phyloP scores from a whole-genome alignment of 2,888 invertebrate genomes.

The Cerceris ruficornis region DNA sequence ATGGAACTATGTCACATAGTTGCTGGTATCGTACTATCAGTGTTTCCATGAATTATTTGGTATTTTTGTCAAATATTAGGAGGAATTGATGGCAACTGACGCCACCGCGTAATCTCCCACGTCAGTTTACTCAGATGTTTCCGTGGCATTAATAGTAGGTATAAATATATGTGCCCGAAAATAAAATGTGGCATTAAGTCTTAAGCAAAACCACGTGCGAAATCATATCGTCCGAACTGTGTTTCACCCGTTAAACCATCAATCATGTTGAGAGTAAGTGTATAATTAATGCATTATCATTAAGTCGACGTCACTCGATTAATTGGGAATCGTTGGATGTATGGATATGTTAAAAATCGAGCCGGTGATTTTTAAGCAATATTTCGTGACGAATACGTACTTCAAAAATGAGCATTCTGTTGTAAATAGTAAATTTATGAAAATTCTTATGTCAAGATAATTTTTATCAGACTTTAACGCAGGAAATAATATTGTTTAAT shows the following conservation, averaged over 20 bases:
- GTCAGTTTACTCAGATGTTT: conserved; percentile 43
- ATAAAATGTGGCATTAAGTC: conserved; percentile 27
- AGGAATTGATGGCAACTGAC: conserved; percentile 1
- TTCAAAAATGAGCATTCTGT: too few relatives aligned
- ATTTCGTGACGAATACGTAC: too few relatives aligned
- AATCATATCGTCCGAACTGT: conserved; percentile 2
- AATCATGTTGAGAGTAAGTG: conserved; percentile 44
- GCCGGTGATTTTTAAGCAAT: too few relatives aligned
- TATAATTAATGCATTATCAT: neutral
- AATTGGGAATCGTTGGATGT: neutral
- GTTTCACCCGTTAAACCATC: neutral
- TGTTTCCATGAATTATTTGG: conserved; percentile 1
- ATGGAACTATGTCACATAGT: neutral
- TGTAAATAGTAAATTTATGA: too few relatives aligned
- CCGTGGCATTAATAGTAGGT: neutral
- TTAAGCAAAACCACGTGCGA: conserved; percentile 1
- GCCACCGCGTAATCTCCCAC: neutral
- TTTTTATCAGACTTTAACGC: too few relatives aligned
- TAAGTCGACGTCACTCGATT: neutral
- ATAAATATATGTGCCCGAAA: conserved; percentile 38
- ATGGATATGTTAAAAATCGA: neutral
- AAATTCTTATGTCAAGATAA: too few relatives aligned
- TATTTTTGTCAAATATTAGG: neutral
- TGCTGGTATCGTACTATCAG: neutral
- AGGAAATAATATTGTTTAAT: too few relatives aligned